Conservation (phyloP, 2,888 invertebrate genomes). For the Stegana nigrithorax region DNA sequence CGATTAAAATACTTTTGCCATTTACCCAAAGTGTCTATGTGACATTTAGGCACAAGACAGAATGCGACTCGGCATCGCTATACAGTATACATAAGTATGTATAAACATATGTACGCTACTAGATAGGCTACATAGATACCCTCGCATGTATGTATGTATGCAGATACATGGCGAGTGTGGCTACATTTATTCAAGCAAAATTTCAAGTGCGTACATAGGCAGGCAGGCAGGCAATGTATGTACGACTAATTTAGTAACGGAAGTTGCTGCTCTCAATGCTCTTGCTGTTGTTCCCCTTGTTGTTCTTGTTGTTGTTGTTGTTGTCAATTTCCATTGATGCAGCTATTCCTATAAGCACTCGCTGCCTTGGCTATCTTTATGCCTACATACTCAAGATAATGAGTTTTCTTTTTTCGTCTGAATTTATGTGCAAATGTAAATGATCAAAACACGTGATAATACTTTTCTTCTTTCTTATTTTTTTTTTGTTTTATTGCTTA, state of each 20-base stretch:
- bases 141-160: not conserved
- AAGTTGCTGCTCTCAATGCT: not conserved
- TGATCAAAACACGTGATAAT: too few species aligned
- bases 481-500: too few species aligned
- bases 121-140: too few species aligned
- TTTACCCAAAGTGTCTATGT: not conserved
- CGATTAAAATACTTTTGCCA: not conserved
- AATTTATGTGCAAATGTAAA: too few species aligned
- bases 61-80: too few species aligned
- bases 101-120: not conserved
- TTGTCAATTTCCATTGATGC: not conserved
- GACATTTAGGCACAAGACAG: too few species aligned
- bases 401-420: not conserved
- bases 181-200: not conserved
- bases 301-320: not conserved
- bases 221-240: too few species aligned
- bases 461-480: too few species aligned
- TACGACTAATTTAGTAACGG: not conserved
- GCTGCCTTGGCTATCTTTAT: not conserved
- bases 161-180: not conserved
- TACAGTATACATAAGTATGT: not conserved
- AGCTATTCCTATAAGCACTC: not conserved
- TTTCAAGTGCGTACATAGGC: not conserved
- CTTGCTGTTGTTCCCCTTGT: too few species aligned
- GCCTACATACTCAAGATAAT: not conserved